Conservation (phyloP, 2,888 invertebrate genomes). For the Drosophila subquinaria region DNA sequence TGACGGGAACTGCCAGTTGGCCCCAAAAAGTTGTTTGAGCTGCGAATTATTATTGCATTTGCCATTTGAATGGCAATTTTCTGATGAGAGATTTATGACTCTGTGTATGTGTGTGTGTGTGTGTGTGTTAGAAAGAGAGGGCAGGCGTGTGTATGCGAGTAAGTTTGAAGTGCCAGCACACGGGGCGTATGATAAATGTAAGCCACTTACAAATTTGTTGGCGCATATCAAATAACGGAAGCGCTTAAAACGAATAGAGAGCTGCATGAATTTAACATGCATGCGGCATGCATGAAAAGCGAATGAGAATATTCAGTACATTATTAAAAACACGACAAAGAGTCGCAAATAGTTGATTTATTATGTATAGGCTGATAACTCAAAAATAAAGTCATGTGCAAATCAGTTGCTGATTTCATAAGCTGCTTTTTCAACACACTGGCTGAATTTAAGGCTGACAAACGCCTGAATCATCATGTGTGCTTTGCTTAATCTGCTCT, state of each 20-base stretch:
- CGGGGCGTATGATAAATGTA: conserved; percentile 69
- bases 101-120: background rate
- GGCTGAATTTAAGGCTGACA: conserved; percentile 6
- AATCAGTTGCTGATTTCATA: background rate
- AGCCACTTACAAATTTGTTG: conserved; percentile 57
- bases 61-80: conserved; percentile 55
- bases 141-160: too few relatives aligned
- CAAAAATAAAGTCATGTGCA: background rate
- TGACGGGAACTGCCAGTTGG: conserved; percentile 28
- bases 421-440: background rate
- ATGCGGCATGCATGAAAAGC: background rate
- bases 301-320: background rate
- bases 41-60: conserved; percentile 75
- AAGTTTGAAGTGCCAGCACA: conserved; percentile 44
- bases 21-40: conserved; percentile 47
- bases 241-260: conserved; percentile 34
- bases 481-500: conserved; percentile 1
- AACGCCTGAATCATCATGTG: conserved; percentile 5
- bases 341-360: background rate
- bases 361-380: background rate
- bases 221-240: conserved; percentile 64
- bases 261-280: background rate
- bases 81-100: conserved; percentile 46
- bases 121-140: background rate
- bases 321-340: background rate